Evolutionary conservation across 2,113 vertebrate genomes (phyloP).

Genomic region (Cisticola juncidis): DNA sequence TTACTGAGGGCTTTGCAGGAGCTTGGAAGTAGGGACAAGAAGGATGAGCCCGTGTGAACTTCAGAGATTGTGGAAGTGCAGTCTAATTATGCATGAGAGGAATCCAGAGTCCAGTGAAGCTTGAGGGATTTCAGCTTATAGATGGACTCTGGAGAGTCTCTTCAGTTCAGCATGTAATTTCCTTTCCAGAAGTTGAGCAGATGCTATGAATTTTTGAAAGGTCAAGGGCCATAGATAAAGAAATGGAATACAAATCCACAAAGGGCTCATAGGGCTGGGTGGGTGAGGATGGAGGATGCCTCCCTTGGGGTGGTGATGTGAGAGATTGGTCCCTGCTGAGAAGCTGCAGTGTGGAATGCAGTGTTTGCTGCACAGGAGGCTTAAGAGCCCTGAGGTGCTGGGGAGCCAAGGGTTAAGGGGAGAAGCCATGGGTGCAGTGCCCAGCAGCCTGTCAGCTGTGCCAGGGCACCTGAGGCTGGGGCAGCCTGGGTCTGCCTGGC

Average conservation of each 20-base stretch:
- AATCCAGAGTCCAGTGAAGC: not conserved
- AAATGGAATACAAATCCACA: not conserved
- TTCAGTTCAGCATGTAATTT: not conserved
- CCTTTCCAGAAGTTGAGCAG: not conserved
- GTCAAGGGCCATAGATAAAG: not conserved
- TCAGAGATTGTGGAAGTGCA: not conserved
- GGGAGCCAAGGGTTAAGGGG: not conserved
- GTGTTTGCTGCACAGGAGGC: not conserved
- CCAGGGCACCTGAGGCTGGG: not conserved
- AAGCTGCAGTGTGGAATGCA: not conserved
- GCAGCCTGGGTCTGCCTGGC: not conserved
- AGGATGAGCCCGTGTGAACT: not conserved
- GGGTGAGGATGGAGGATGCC: not conserved
- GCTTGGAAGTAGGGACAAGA: not conserved
- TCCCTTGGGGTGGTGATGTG: fast-evolving
- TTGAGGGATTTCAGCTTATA: not conserved
- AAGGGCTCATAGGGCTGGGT: not conserved
- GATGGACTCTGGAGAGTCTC: not conserved
- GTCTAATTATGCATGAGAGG: not conserved
- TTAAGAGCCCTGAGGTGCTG: not conserved
- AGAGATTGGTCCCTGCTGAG: not conserved
- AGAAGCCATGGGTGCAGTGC: not conserved
- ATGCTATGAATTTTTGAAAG: not conserved
- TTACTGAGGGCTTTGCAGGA: not conserved
- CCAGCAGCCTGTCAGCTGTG: not conserved